phyloP scores from a whole-genome alignment of 1,140 invertebrate species.

The Coboldia fuscipes region DNA sequence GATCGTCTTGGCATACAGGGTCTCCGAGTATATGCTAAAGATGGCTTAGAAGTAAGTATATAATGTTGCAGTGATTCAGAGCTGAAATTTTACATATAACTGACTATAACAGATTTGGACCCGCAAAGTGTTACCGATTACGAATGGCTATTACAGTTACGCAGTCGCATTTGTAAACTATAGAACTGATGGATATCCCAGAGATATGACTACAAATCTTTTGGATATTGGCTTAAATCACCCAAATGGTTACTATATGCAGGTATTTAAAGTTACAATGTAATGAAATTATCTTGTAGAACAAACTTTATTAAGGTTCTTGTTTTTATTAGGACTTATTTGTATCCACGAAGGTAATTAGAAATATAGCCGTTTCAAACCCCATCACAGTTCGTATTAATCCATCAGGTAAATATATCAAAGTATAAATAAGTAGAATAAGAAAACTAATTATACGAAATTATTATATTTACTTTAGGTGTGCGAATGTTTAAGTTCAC shows the following conservation, averaged over 20 bases:
- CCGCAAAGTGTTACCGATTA: constrained; percentile 59
- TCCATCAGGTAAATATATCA: too few species aligned
- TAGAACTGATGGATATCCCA: constrained; percentile 40
- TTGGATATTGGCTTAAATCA: constrained; percentile 25
- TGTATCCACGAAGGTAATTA: too few species aligned
- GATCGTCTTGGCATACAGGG: constrained; percentile 45
- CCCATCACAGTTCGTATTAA: too few species aligned
- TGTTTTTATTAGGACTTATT: too few species aligned
- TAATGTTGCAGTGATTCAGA: not conserved
- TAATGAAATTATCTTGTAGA: too few species aligned
- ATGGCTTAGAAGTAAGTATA: constrained; percentile 47
- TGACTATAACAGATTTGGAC: constrained; percentile 57
- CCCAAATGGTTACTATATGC: constrained; percentile 21
- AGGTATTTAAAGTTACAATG: too few species aligned
- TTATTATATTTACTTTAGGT: too few species aligned
- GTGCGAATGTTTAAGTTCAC: too few species aligned
- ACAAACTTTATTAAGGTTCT: too few species aligned
- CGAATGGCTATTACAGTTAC: constrained; percentile 54
- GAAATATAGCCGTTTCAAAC: too few species aligned
- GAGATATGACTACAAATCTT: constrained; percentile 26
- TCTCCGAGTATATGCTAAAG: constrained; percentile 37
- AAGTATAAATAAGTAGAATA: too few species aligned
- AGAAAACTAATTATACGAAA: too few species aligned
- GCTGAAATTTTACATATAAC: constrained; percentile 23
- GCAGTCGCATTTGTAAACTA: constrained; percentile 73